Evolutionary conservation across 1,140 invertebrate genomes (phyloP), one percentile per base, ranked within the genome.

Genomic region (Ceratina calcarata): DNA sequence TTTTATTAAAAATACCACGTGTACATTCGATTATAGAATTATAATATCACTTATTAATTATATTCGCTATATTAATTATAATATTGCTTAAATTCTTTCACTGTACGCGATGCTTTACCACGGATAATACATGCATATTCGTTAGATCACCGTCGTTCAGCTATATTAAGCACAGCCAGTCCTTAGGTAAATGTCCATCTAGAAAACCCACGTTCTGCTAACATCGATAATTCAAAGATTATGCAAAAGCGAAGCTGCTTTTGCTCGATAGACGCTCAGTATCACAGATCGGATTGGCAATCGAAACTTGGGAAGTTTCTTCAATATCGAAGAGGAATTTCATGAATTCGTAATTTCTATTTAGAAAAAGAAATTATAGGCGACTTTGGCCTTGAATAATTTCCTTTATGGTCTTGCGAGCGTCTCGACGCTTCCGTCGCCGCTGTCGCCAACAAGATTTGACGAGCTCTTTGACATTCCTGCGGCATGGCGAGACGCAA

Each of bases 401-500:
- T 45, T 24, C 15, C 32, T 58, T 1, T 57, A 6, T 69, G 2
- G 18, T 12, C 53, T 70, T 37, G n/a, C 49, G 20, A 60, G 15
- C 53, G 60, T 71, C 64, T n/a, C 22, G 60, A 58, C 67, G n/a
- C 15, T 18, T 45, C 7, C 24, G 6, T 20, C 49, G 62, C 20
- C 27, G 3, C 12, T 1, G 55, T 32, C 27, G 27, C 27, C 2
- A n/a, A 15, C 27, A 3, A 76, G 49, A 51, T 61, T 70, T 78
- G 67, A 78, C 75, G 6, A 49, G 37, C 67, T 60, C 67, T 76
- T 68, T 70, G 75, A 78, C 57, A 7, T 22, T 60, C 15, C 67
- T 55, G n/a, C 24, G 73, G 55, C 16, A 37, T 16, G 64, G n/a
- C 51, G 32, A 51, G n/a, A 15, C 27, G 37, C 15, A 13, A 61